phyloP scores from a whole-genome alignment of 2,888 invertebrate species.

The Ophraella communa region DNA sequence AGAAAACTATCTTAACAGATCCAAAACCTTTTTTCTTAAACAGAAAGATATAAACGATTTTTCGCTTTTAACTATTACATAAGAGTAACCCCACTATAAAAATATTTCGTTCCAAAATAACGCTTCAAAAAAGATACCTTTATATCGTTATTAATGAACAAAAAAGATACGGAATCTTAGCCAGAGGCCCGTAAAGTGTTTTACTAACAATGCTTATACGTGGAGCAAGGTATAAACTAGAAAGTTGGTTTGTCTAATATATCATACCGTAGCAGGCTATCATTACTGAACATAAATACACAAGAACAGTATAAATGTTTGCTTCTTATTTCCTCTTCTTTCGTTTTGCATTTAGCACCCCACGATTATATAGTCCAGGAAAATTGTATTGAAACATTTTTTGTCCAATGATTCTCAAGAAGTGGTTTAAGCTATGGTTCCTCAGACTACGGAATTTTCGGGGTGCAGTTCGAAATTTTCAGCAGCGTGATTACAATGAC shows the following conservation, averaged over 20 bases:
- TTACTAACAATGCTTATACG: slow-evolving; percentile 52
- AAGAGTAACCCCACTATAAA: too few species aligned
- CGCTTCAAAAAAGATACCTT: background rate
- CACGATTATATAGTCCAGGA: background rate
- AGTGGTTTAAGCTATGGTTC: too few species aligned
- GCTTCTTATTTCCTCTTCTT: slow-evolving; percentile 27
- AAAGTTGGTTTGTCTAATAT: slow-evolving; percentile 56
- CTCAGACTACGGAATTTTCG: too few species aligned
- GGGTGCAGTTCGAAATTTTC: too few species aligned
- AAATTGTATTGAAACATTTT: background rate
- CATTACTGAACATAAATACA: slow-evolving; percentile 59
- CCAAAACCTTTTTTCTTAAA: too few species aligned
- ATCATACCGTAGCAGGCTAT: slow-evolving; percentile 57
- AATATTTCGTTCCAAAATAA: background rate
- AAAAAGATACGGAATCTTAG: slow-evolving; percentile 51
- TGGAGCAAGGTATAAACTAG: slow-evolving; percentile 53
- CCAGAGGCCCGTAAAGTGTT: slow-evolving; percentile 55
- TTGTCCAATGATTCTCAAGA: too few species aligned
- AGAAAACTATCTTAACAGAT: too few species aligned
- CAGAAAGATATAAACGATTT: too few species aligned
- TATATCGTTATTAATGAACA: slow-evolving; percentile 40
- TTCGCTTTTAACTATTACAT: too few species aligned
- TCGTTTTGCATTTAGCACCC: slow-evolving; percentile 20
- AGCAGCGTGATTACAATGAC: too few species aligned
- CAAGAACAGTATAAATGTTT: slow-evolving; percentile 45